Base-by-base conservation (phyloP, 2,888 invertebrate species). In the Apamea epomidion region DNA sequence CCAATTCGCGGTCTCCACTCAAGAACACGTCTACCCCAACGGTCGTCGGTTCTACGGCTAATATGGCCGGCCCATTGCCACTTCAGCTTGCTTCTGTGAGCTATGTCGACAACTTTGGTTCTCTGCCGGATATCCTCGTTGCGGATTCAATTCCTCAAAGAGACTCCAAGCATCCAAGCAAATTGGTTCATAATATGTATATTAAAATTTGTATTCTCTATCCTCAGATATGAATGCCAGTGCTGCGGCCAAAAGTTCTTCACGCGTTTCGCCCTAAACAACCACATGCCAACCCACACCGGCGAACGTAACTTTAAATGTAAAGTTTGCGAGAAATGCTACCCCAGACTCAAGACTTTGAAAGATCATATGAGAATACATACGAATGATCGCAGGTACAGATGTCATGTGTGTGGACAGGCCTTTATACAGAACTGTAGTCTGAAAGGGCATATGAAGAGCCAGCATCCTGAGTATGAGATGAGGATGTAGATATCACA, bases 391-490 rank as follows among this genome's bases (percentile, higher is more conserved):
- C 83, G 96, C 0, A 73, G 96, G n/a, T 95, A 94, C 45, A 87
- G 94, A 29, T 95, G 96, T 51, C 94, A 95, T 51, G 92, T 95
- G 25, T 96, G 96, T 84, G 97, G 95, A 0, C 96, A 96, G 83
- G 96, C 96, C 2, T 96, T 97, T 83, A 95, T 96, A 84, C 96
- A 96, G 85, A 96, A 96, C 83, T 96, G 96, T 82, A 97, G 96
- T 76, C 80, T 97, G 1, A 97, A 97, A 81, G 96, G 96, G 0
- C 96, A 96, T 76, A 94, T 97, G 93, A 96, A 96, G 87, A 96
- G 95, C 42, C 97, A 97, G 58, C 96, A 96, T 73, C 95, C 96
- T 0, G 96, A 96, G 65, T 96, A 95, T 81, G 94, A 85, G 14
- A 58, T 87, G 1, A 70, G 85, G 1, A 71, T 84, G 37, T 72